These are phyloP conservation scores for Catocala nupta DNA, from an alignment of 2,888 invertebrate genomes.

Conservation along the genomic window DNA sequence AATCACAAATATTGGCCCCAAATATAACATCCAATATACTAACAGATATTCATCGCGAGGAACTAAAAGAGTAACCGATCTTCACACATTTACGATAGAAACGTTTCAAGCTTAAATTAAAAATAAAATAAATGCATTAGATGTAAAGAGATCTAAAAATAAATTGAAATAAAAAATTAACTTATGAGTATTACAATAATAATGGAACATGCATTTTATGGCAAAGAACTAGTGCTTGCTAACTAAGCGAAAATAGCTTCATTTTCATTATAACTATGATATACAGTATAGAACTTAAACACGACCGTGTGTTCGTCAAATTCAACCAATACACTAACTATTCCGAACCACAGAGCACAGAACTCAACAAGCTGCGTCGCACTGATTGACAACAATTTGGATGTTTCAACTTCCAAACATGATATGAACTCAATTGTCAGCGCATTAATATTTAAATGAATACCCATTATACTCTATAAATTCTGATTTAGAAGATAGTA, in stretches of 20 bases:
- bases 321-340: constrained; percentile 37
- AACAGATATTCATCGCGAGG: constrained; percentile 69
- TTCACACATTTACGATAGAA: constrained; percentile 67
- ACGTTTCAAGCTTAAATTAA: constrained; percentile 71
- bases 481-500: constrained; percentile 71
- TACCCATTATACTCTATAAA: constrained; percentile 54
- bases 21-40: constrained; percentile 65
- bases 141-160: constrained; percentile 87
- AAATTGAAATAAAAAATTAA: constrained; percentile 82
- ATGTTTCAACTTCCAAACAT: constrained; percentile 29
- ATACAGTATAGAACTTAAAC: constrained; percentile 63
- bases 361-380: constrained; percentile 29
- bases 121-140: constrained; percentile 85
- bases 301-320: constrained; percentile 47
- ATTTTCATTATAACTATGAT: constrained; percentile 78
- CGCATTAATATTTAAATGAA: constrained; percentile 37
- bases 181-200: constrained; percentile 87
- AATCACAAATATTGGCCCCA: constrained; percentile 72
- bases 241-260: constrained; percentile 86
- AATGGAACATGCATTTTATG: constrained; percentile 88
- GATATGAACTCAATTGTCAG: constrained; percentile 30
- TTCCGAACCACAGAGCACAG: constrained; percentile 24
- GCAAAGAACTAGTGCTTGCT: constrained; percentile 86
- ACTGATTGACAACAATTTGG: constrained; percentile 39
- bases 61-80: constrained; percentile 70